Base-by-base conservation (phyloP, 2,888 invertebrate species). In the Phania funesta region DNA sequence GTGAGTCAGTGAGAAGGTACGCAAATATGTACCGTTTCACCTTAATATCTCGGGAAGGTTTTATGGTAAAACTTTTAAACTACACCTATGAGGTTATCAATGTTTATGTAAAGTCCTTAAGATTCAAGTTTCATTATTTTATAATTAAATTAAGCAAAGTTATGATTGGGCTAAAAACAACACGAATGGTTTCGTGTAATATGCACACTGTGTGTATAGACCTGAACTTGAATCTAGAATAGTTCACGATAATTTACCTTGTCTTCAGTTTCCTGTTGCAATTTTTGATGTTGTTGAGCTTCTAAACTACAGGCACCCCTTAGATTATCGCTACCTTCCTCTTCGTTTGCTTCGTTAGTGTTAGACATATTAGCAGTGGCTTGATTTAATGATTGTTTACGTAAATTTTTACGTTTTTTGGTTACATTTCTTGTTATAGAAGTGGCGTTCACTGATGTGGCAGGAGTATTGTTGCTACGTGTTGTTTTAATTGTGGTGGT, bases 241-340 rank as follows among this genome's bases (percentile, higher is more conserved):
- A 6, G n/a, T n/a, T n/a, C n/a, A n/a, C n/a, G n/a, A n/a, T n/a
- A n/a, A 71, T 22, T 86, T 85, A 88, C 87, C 84, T 85, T 85
- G 22, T 84, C 84, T 26, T 73, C 77, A 62, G 24, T 75, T 56
- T 74, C 75, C 62, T 64, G 67, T 62, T 62, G 78, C n/a, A 24
- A 62, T 71, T 62, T 83, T 8, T 78, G 83, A 76, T 75, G 84
- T 44, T 65, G 75, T 52, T 80, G 83, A 35, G 80, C 80, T 18
- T 64, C 80, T 26, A 80, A 70, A 29, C 80, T 83, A n/a, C 82
- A 82, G 13, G 82, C 82, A 6, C 82, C 82, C 54, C 70, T 78
- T 18, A 82, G 22, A 65, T 82, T 82, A 3, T 82, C 82, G 22
- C 58, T 38, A 9, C 8, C 35, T 0, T 70, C 65, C 4, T 78